phyloP scores from a whole-genome alignment of 2,888 invertebrate species.

The Caenorhabditis imperialis region DNA sequence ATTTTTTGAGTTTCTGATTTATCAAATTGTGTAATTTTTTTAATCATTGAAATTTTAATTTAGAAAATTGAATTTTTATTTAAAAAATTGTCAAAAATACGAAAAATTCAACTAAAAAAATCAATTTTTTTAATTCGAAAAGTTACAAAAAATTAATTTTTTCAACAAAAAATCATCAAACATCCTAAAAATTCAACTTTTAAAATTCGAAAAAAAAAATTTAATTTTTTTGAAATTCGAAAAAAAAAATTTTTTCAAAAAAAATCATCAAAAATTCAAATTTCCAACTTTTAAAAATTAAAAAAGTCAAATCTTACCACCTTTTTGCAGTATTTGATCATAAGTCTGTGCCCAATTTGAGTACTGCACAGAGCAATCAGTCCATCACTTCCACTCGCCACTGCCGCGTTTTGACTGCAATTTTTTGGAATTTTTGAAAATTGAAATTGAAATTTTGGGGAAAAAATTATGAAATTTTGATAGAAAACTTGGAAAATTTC shows the following conservation, averaged over 20 bases:
- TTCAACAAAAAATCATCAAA: too few species aligned
- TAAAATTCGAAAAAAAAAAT: too few species aligned
- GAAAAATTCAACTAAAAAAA: too few species aligned
- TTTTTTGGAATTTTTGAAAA: too few species aligned
- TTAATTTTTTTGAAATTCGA: too few species aligned
- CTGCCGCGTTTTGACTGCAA: conserved; percentile 32
- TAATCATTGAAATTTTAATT: too few species aligned
- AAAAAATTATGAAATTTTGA: too few species aligned
- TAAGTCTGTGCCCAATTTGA: conserved; percentile 33
- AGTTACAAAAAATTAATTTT: too few species aligned
- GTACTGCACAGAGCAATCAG: conserved; percentile 50
- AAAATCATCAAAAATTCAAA: neutral
- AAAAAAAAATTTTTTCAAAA: neutral
- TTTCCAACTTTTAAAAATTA: neutral
- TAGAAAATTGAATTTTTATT: too few species aligned
- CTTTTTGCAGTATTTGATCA: conserved; percentile 27
- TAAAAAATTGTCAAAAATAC: too few species aligned
- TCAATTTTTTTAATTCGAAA: too few species aligned
- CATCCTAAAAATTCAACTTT: too few species aligned
- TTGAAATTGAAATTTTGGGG: neutral
- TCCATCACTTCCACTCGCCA: conserved; percentile 40
- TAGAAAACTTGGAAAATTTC: neutral
- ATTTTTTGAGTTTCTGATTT: neutral
- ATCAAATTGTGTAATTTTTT: neutral
- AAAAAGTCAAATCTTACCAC: neutral